Base-by-base conservation (phyloP, 2,888 invertebrate species). In the Tyria jacobaeae region DNA sequence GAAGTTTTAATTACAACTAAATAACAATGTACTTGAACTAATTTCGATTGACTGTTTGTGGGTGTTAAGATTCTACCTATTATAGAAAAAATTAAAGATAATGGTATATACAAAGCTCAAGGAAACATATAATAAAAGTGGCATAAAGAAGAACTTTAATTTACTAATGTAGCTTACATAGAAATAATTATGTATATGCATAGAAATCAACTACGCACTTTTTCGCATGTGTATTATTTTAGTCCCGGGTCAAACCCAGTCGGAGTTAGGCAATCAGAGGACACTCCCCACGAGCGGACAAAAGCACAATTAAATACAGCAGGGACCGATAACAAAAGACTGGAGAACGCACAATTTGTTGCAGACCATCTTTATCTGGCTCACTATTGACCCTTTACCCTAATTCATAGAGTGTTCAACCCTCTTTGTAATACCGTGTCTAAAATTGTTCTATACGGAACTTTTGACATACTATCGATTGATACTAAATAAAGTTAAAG, bases 221-320 rank as follows among this genome's bases (percentile, higher is more conserved):
- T 75, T 80, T 68, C 71, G 57, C 64, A 70, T 73, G 61, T 72
- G 68, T 78, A 81, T 86, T 86, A 88, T 89, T 88, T 82, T 78
- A 85, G 80, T 78, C 76, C 71, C 73, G 74, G 81, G 80, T 80
- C 81, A 80, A 79, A 85, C 83, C 78, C 81, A 74, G 75, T 78
- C 70, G 76, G 81, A 81, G 83, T 82, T 86, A 79, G 85, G 89
- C 89, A 89, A 90, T 89, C 87, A 81, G 83, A 72, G 84, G 75
- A 71, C 80, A 72, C 79, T 73, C 84, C 85, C 81, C 84, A 82
- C 85, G 75, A 74, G 80, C 87, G 86, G 86, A 92, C 92, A 94
- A 94, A 93, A 91, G 92, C 88, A 91, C 92, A 93, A 92, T 93
- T 93, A 92, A 92, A 86, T 89, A 89, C 92, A 92, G 89, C 86